These are phyloP conservation scores for Drosophila neonasuta DNA, from an alignment of 2,888 invertebrate genomes.

Conservation along the genomic window DNA sequence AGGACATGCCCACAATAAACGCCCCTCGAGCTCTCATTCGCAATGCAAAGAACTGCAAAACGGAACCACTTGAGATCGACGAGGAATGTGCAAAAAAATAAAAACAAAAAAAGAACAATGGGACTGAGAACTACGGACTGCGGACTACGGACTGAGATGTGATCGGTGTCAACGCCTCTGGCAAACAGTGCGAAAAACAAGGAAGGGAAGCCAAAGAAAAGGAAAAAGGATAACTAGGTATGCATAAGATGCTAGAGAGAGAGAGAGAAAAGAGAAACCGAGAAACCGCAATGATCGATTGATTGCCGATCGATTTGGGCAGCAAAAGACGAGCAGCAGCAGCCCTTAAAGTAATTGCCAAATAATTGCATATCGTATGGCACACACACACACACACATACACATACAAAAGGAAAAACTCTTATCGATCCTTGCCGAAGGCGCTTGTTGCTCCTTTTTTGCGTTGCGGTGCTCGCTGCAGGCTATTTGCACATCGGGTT, in stretches of 20 bases:
- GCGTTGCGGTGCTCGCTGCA: slow-evolving; percentile 44
- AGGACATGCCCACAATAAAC: slow-evolving; percentile 16
- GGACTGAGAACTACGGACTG: background rate
- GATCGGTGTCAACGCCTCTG: slow-evolving; percentile 50
- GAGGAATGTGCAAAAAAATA: slow-evolving; percentile 7
- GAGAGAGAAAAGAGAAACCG: background rate
- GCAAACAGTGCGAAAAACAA: slow-evolving; percentile 26
- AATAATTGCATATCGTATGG: slow-evolving; percentile 54
- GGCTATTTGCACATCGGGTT: slow-evolving; percentile 61
- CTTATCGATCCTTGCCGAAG: slow-evolving; percentile 49
- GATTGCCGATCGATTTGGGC: slow-evolving; percentile 49
- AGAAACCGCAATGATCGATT: slow-evolving; percentile 46
- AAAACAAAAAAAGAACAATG: background rate
- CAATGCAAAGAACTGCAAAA: background rate
- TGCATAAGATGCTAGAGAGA: background rate
- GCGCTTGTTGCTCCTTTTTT: slow-evolving; percentile 56
- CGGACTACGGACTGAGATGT: slow-evolving; percentile 14
- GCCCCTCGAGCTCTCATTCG: slow-evolving; percentile 6
- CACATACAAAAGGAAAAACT: slow-evolving; percentile 8
- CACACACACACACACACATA: slow-evolving; percentile 12
- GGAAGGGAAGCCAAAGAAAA: background rate
- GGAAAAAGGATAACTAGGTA: background rate
- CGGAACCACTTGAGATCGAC: slow-evolving; percentile 15
- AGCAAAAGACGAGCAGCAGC: slow-evolving; percentile 29
- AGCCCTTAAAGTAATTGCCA: slow-evolving; percentile 54